phyloP scores from a whole-genome alignment of 2,888 invertebrate species.

The Dilophus febrilis region DNA sequence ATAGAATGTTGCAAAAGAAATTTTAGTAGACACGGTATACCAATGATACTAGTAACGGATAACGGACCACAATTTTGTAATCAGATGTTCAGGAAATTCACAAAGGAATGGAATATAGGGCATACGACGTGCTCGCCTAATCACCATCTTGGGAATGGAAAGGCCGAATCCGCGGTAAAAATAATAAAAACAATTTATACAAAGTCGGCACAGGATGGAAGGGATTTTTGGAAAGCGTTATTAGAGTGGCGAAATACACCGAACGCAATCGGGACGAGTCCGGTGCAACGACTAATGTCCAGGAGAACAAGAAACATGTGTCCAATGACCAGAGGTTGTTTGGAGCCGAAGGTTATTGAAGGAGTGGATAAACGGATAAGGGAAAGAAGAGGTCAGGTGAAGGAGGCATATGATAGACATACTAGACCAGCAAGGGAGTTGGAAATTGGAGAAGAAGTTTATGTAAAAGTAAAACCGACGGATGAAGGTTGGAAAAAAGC shows the following conservation, averaged over 20 bases:
- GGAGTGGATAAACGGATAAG: neutral
- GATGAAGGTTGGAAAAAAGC: neutral
- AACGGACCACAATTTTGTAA: constrained; percentile 11
- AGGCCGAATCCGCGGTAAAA: neutral
- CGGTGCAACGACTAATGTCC: neutral
- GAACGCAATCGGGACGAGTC: neutral
- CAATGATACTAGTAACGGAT: constrained; percentile 8
- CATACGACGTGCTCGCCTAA: neutral
- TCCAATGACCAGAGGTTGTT: too few relatives aligned
- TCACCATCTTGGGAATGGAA: neutral
- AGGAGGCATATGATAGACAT: neutral
- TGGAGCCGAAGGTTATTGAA: neutral
- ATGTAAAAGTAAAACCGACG: neutral
- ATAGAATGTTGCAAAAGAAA: constrained; percentile 9
- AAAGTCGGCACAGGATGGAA: neutral
- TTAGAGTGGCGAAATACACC: neutral
- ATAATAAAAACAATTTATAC: neutral
- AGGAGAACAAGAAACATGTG: neutral
- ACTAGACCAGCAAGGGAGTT: neutral
- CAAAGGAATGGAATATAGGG: constrained; percentile 12
- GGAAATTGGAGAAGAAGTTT: neutral
- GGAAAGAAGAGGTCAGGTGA: neutral
- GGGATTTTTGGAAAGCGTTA: neutral
- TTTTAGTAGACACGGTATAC: constrained; percentile 12
- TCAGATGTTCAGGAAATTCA: constrained; percentile 8